Evolutionary conservation across 2,113 vertebrate genomes (phyloP).

Genomic region (Hipposideros armiger): DNA sequence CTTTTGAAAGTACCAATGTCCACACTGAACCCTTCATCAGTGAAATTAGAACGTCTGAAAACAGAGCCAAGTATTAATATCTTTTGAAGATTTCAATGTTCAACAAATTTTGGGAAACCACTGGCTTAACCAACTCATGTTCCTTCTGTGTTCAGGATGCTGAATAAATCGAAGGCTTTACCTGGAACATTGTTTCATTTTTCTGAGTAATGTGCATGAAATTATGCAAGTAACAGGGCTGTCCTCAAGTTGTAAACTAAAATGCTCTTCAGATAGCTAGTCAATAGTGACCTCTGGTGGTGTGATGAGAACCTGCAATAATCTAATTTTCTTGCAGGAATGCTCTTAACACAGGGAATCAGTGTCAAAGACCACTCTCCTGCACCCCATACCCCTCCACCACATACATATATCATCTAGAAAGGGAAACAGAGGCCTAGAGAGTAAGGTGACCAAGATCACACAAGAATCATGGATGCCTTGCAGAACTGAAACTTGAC

Average conservation of each 20-base stretch:
- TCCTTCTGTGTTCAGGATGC: neutral
- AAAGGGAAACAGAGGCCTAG: neutral
- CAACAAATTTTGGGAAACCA: conserved; percentile 11
- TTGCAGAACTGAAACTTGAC: neutral
- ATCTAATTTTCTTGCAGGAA: neutral
- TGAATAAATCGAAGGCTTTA: neutral
- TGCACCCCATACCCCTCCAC: neutral
- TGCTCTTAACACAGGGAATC: neutral
- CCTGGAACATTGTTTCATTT: neutral
- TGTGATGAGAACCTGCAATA: neutral
- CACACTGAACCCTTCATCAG: too few relatives aligned
- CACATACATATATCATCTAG: neutral
- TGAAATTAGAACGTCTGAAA: neutral
- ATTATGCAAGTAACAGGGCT: neutral
- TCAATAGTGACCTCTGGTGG: conserved; percentile 60
- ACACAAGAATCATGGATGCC: neutral
- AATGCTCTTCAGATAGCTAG: neutral
- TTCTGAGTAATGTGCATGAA: neutral
- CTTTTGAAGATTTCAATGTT: neutral
- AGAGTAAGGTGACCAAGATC: neutral
- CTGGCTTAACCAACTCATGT: neutral
- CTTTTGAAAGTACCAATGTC: neutral
- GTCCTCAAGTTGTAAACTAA: neutral
- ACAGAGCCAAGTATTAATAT: neutral
- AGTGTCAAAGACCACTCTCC: neutral